Conservation (phyloP, 2,888 invertebrate genomes). For the Seira sanloemensis region DNA sequence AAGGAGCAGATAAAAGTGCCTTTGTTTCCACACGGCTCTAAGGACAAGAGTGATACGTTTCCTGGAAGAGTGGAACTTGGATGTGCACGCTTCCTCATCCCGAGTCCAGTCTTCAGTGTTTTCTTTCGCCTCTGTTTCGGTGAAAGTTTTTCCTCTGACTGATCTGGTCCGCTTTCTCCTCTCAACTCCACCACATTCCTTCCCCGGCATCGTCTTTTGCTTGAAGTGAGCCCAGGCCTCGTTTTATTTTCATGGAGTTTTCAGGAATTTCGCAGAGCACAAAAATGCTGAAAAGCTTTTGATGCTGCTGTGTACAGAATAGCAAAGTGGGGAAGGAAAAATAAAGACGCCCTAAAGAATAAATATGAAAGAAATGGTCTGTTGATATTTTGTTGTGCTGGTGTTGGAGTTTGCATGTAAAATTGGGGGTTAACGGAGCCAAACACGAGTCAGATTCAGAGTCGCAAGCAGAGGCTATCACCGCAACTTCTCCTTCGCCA, state of each 20-base stretch:
- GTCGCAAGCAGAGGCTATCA: background rate
- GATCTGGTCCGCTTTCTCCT: background rate
- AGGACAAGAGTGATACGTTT: background rate
- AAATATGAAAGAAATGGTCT: background rate
- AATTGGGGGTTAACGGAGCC: background rate
- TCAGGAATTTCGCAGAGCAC: background rate
- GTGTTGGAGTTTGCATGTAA: background rate
- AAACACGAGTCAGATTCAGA: background rate
- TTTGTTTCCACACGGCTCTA: background rate
- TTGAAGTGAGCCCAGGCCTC: background rate
- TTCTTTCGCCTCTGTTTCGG: background rate
- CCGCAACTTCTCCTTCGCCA: background rate
- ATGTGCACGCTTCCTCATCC: background rate
- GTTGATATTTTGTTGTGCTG: background rate
- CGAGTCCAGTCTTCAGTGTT: background rate
- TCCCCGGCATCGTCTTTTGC: background rate
- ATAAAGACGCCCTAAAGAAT: background rate
- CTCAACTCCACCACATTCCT: background rate
- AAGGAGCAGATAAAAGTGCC: background rate
- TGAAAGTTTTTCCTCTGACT: background rate
- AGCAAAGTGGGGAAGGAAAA: background rate
- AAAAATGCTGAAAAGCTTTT: slow-evolving; percentile 1
- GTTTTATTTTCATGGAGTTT: background rate
- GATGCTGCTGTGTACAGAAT: background rate
- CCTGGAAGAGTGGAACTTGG: background rate